These are phyloP conservation scores for Eupithecia dodoneata DNA, from an alignment of 2,888 invertebrate species.

Conservation along the genomic window DNA sequence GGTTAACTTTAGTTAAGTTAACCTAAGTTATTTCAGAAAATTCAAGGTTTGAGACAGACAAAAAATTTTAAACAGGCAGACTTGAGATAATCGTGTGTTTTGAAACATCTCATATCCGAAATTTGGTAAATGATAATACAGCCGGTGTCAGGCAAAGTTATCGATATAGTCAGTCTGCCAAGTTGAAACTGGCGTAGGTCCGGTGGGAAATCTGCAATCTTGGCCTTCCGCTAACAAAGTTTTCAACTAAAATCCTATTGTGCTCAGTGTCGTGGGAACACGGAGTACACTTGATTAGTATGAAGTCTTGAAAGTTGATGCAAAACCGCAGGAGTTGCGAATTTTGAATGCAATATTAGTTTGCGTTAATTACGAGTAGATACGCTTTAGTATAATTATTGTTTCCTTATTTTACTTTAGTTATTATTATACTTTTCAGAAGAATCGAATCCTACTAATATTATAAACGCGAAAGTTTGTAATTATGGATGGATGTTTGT, in stretches of 20 bases:
- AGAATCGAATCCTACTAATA: neutral
- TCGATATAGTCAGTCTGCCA: constrained; percentile 77
- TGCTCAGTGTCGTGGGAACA: constrained; percentile 70
- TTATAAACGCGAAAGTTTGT: no score
- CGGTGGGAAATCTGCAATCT: constrained; percentile 82
- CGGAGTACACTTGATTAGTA: constrained; percentile 72
- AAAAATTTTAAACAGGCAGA: no score
- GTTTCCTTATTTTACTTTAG: constrained; percentile 5
- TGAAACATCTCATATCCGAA: neutral
- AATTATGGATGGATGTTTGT: no score
- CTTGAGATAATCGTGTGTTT: neutral
- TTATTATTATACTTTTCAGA: neutral
- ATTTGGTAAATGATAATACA: constrained; percentile 56
- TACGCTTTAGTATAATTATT: constrained; percentile 1
- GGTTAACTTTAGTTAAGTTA: no score
- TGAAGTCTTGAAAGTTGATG: constrained; percentile 54
- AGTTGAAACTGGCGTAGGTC: constrained; percentile 79
- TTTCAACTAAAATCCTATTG: constrained; percentile 82
- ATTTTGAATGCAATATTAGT: constrained; percentile 31
- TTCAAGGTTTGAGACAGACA: no score
- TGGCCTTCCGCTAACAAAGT: constrained; percentile 81
- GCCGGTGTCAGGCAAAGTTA: constrained; percentile 72
- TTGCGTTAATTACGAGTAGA: constrained; percentile 8
- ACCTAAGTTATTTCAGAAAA: no score
- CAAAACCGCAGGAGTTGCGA: constrained; percentile 44